Evolutionary conservation across 2,113 vertebrate species (phyloP).

Genomic region (Caretta caretta): DNA sequence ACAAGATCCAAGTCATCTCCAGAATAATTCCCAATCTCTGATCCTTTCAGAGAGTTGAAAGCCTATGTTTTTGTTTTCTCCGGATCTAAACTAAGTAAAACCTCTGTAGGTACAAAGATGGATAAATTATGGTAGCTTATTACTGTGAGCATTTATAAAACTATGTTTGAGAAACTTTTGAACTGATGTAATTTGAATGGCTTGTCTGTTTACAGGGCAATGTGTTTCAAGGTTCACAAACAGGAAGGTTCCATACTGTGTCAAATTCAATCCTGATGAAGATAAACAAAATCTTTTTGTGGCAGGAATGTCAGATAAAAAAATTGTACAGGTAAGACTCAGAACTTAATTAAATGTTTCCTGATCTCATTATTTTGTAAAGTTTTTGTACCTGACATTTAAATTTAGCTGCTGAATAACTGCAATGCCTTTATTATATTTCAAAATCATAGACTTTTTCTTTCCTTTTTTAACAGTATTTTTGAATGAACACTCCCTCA

Average conservation of each 20-base stretch:
- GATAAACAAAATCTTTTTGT: conserved; percentile 98
- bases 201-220: conserved; percentile 84
- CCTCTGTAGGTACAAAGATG: neutral
- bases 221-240: conserved; percentile 97
- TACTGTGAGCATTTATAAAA: neutral
- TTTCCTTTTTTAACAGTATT: neutral
- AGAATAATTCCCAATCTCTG: neutral
- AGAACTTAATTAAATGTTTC: neutral
- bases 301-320: conserved; percentile 99
- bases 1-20: neutral
- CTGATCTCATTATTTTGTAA: neutral
- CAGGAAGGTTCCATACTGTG: conserved; percentile 97
- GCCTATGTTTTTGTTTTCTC: neutral
- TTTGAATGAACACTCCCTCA: neutral
- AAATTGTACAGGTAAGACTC: conserved; percentile 94
- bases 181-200: neutral
- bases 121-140: neutral
- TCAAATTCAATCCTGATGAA: conserved; percentile 99
- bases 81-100: neutral
- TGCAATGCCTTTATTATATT: neutral
- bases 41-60: neutral
- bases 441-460: neutral
- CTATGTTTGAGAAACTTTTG: neutral
- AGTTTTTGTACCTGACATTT: neutral
- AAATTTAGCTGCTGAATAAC: neutral